Conservation (phyloP, 2,888 invertebrate species). For the Sericinus montela region DNA sequence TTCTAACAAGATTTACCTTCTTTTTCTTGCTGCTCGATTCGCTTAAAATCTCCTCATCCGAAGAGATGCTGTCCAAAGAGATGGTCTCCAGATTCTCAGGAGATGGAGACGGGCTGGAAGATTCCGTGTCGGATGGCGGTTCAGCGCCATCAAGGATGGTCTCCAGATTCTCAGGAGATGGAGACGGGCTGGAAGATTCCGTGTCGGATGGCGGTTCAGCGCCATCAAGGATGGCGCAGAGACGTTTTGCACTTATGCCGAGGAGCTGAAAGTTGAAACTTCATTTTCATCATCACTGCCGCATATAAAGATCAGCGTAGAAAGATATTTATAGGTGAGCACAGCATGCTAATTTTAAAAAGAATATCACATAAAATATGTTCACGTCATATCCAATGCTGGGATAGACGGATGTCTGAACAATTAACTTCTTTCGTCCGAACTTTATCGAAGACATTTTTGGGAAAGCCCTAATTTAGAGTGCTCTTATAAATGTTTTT, state of each 20-base stretch:
- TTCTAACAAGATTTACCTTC: no score
- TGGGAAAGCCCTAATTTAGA: no score
- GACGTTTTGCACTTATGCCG: slow-evolving; percentile 80
- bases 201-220: slow-evolving; percentile 69
- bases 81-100: slow-evolving; percentile 72
- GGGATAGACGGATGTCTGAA: no score
- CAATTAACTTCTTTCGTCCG: no score
- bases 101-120: slow-evolving; percentile 47
- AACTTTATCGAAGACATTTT: no score
- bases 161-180: slow-evolving; percentile 56
- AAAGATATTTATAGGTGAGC: no score
- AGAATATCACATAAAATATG: no score
- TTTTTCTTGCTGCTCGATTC: slow-evolving; percentile 45
- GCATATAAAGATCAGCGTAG: no score
- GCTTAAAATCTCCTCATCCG: slow-evolving; percentile 65
- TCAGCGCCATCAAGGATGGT: slow-evolving; percentile 76
- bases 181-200: slow-evolving; percentile 52
- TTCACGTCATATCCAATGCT: no score
- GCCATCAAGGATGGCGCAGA: slow-evolving; percentile 75
- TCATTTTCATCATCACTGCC: no score
- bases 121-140: slow-evolving; percentile 69
- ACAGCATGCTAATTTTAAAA: no score
- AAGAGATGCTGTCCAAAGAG: slow-evolving; percentile 81
- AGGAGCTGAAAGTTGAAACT: slow-evolving; percentile 66
- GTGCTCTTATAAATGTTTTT: no score